Conservation (phyloP, 2,797 vertebrate species). For the Halcyon smyrnensis region DNA sequence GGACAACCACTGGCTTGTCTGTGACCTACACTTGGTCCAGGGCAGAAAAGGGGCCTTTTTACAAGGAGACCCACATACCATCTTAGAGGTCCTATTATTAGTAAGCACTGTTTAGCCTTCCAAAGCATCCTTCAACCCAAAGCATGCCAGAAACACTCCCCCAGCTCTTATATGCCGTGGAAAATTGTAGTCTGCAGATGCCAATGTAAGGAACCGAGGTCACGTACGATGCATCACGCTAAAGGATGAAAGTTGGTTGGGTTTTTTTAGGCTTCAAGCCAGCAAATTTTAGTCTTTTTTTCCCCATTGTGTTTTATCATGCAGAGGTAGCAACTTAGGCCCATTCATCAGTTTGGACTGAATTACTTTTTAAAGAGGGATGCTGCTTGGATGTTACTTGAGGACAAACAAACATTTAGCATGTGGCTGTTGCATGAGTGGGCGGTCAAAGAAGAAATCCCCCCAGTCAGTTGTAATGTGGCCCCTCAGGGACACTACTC, state of each 20-base stretch:
- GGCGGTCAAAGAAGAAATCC: background rate
- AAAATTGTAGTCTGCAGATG: constrained; percentile 50
- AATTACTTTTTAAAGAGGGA: constrained; percentile 12
- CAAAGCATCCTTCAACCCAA: background rate
- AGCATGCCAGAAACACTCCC: background rate
- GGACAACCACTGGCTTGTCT: background rate
- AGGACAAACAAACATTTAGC: background rate
- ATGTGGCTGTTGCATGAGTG: background rate
- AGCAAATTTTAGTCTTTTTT: background rate
- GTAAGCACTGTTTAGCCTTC: constrained; percentile 48
- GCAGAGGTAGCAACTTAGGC: background rate
- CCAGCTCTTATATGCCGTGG: constrained; percentile 32
- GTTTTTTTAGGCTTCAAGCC: background rate
- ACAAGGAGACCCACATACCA: background rate
- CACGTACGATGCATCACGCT: background rate
- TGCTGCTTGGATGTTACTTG: background rate
- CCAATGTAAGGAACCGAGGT: constrained; percentile 29
- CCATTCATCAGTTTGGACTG: background rate
- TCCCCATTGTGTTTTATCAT: background rate
- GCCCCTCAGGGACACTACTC: background rate
- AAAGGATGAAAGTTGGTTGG: background rate
- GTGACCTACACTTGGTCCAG: background rate
- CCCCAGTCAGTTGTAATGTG: rapidly evolving
- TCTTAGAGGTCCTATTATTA: constrained; percentile 29
- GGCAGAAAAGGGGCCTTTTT: background rate